Evolutionary conservation across 2,113 vertebrate species (phyloP).

Genomic region (human): GRCh38 chrX:105791501-105792000

Average conservation of each 20-base stretch:
- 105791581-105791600: not conserved
- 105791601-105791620: not conserved
- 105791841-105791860: not conserved
- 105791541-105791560: not conserved
- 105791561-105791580: not conserved
- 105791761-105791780: not conserved
- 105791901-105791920: not conserved
- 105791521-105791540: not conserved
- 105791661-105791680: conserved; percentile 1
- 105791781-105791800: not conserved
- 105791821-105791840: not conserved
- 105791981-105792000: not conserved
- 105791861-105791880: not conserved
- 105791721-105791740: not conserved
- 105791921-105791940: not conserved
- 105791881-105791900: not conserved
- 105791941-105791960: not conserved
- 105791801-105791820: not conserved
- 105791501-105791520: not conserved
- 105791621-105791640: conserved; percentile 6
- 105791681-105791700: conserved; percentile 17
- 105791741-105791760: not conserved
- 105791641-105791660: not conserved
- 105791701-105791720: conserved; percentile 1
- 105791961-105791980: not conserved